Evolutionary conservation across 2,888 invertebrate species (phyloP).

Genomic region (Aporophyla lueneburgensis): DNA sequence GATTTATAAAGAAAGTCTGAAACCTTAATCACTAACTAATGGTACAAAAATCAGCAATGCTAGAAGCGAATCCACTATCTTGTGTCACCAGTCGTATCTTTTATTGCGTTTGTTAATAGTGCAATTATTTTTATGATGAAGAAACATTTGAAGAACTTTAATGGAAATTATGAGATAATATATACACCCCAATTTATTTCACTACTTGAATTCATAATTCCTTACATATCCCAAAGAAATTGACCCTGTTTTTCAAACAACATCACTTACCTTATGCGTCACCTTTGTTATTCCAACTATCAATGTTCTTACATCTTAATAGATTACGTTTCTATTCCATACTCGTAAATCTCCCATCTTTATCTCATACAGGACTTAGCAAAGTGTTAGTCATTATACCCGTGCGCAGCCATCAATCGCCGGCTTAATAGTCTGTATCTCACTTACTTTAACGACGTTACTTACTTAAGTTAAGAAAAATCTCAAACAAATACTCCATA

Average conservation of each 20-base stretch:
- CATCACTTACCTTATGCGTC: slow-evolving; percentile 42
- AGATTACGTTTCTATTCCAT: slow-evolving; percentile 51
- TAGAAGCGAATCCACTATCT: background rate
- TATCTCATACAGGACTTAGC: slow-evolving; percentile 64
- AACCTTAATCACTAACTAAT: slow-evolving; percentile 22
- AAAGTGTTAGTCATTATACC: slow-evolving; percentile 65
- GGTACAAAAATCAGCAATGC: slow-evolving; percentile 5
- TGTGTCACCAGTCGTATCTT: background rate
- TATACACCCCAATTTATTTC: slow-evolving; percentile 46
- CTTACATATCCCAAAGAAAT: slow-evolving; percentile 51
- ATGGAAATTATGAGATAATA: slow-evolving; percentile 33
- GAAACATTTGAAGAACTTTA: slow-evolving; percentile 14
- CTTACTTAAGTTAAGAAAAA: slow-evolving; percentile 85
- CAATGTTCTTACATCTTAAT: slow-evolving; percentile 48
- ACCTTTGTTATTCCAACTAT: slow-evolving; percentile 43
- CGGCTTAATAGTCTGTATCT: slow-evolving; percentile 80
- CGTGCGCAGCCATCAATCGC: slow-evolving; percentile 71
- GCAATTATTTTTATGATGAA: slow-evolving; percentile 33
- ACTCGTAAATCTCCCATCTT: slow-evolving; percentile 62
- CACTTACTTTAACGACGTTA: slow-evolving; percentile 76
- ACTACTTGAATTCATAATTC: slow-evolving; percentile 52
- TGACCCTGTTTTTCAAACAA: slow-evolving; percentile 65
- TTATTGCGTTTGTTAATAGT: slow-evolving; percentile 4
- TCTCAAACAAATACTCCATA: slow-evolving; percentile 80
- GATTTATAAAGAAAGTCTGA: background rate